Evolutionary conservation across 2,113 vertebrate species (phyloP).

Genomic region (Marcusenius ussheri): DNA sequence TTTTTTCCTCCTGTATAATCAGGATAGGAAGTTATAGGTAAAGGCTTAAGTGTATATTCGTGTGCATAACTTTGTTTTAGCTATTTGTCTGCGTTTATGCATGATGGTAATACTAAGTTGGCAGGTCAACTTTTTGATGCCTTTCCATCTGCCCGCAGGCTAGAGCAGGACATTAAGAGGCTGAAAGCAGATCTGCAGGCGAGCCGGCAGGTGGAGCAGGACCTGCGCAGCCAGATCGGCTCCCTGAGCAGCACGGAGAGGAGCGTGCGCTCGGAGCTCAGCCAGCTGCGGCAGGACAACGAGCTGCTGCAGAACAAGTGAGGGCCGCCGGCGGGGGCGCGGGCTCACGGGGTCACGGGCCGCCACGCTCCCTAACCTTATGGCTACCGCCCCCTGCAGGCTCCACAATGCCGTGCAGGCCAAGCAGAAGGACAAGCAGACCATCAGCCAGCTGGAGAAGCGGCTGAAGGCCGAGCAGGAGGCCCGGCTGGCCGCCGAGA

Average conservation of each 20-base stretch:
- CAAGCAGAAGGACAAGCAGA: slow-evolving; percentile 98
- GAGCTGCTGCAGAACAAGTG: slow-evolving; percentile 97
- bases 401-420: slow-evolving; percentile 91
- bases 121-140: not conserved
- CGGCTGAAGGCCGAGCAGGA: slow-evolving; percentile 94
- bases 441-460: slow-evolving; percentile 92
- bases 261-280: slow-evolving; percentile 80
- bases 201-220: slow-evolving; percentile 91
- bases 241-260: slow-evolving; percentile 82
- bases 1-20: not conserved
- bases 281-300: slow-evolving; percentile 90
- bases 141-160: slow-evolving; percentile 48
- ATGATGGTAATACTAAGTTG: not conserved
- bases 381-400: slow-evolving; percentile 45
- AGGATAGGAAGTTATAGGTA: not conserved
- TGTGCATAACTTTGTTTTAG: not conserved
- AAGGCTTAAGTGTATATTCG: not conserved
- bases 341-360: no score
- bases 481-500: slow-evolving; percentile 81
- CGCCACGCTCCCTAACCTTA: not conserved
- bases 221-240: slow-evolving; percentile 89
- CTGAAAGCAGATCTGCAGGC: slow-evolving; percentile 95
- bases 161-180: slow-evolving; percentile 98
- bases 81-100: not conserved
- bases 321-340: slow-evolving; percentile 14